Evolutionary conservation across 2,113 vertebrate genomes (phyloP).

Genomic region (Mormyrus lacerda): DNA sequence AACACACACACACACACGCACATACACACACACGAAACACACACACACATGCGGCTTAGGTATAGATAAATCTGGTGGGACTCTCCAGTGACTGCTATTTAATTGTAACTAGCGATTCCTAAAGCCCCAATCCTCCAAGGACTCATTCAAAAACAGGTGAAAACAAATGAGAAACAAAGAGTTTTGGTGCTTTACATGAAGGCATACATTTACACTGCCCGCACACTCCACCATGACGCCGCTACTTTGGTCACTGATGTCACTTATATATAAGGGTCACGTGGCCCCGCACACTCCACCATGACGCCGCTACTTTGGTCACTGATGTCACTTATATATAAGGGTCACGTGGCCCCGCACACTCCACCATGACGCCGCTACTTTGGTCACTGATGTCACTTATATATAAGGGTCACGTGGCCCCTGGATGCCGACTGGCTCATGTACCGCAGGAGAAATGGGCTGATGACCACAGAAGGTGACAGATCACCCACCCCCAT

Average conservation of each 20-base stretch:
- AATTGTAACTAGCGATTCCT: background rate
- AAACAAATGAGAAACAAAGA: too few relatives aligned
- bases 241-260: background rate
- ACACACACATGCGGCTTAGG: too few relatives aligned
- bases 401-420: background rate
- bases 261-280: background rate
- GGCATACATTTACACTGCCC: background rate
- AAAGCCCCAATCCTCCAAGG: background rate
- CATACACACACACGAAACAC: too few relatives aligned
- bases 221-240: background rate
- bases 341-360: background rate
- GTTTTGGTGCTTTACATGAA: background rate
- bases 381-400: background rate
- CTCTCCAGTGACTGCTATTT: background rate
- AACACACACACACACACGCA: too few relatives aligned
- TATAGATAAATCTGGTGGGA: background rate
- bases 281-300: background rate
- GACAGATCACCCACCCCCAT: background rate
- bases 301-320: background rate
- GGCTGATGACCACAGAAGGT: background rate
- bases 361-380: background rate
- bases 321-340: background rate
- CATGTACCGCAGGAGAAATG: too few relatives aligned
- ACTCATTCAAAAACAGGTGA: too few relatives aligned
- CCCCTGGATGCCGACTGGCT: background rate